These are phyloP conservation scores for Netta rufina DNA, from an alignment of 2,797 vertebrate genomes.

Conservation along the genomic window DNA sequence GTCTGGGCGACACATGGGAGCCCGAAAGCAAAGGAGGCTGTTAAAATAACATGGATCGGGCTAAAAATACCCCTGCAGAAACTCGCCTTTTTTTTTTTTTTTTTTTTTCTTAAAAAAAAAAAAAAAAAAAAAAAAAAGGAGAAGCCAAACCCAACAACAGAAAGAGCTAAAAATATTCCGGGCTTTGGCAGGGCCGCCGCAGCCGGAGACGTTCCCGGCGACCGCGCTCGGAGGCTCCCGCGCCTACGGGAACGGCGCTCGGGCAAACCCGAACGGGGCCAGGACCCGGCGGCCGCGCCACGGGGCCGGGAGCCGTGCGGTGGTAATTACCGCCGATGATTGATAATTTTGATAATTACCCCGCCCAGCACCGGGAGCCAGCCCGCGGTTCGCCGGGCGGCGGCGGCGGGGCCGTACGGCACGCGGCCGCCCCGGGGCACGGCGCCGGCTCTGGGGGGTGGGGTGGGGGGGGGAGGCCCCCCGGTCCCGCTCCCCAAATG, in stretches of 20 bases:
- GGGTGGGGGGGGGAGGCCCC: neutral
- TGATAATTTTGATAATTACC: constrained; percentile 33
- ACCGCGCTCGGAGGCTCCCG: constrained; percentile 69
- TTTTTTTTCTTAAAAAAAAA: neutral
- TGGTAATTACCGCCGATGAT: constrained; percentile 29
- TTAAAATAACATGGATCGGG: constrained; percentile 77
- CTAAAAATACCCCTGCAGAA: constrained; percentile 80
- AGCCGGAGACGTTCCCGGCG: constrained; percentile 79
- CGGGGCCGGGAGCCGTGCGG: neutral
- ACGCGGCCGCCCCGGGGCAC: neutral
- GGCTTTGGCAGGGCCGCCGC: constrained; percentile 77
- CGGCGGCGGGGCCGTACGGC: neutral
- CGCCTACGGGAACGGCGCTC: constrained; percentile 67
- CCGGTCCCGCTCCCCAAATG: neutral
- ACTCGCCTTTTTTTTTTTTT: constrained; percentile 54
- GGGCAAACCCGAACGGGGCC: constrained; percentile 28
- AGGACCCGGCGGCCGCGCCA: neutral
- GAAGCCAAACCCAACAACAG: constrained; percentile 73
- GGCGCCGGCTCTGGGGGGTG: neutral
- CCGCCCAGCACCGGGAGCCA: constrained; percentile 15
- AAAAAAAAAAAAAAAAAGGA: neutral
- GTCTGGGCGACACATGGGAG: constrained; percentile 73
- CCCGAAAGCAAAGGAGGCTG: constrained; percentile 71
- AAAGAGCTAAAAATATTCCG: constrained; percentile 82
- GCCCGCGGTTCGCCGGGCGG: neutral